phyloP scores from a whole-genome alignment of 2,888 invertebrate genomes.

The Heliconius sara region DNA sequence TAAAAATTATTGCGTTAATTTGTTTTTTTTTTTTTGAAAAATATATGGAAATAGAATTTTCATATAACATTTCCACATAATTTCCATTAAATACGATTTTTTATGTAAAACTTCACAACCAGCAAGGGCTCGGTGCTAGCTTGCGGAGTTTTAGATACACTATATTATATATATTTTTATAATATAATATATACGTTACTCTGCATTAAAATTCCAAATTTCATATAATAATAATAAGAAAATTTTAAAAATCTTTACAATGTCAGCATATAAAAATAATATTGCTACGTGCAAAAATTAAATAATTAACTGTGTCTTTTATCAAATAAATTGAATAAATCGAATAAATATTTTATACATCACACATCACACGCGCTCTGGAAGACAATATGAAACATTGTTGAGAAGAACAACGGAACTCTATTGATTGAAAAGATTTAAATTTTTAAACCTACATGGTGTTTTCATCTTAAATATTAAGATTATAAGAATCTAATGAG shows the following conservation, averaged over 20 bases:
- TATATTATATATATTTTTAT: not conserved
- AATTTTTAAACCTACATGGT: constrained; percentile 44
- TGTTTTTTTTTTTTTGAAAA: constrained; percentile 42
- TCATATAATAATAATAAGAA: constrained; percentile 18
- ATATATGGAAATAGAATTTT: constrained; percentile 35
- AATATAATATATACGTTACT: constrained; percentile 60
- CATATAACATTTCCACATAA: constrained; percentile 33
- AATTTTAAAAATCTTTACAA: constrained; percentile 22
- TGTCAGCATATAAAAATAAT: constrained; percentile 34
- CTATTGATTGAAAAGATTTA: constrained; percentile 19
- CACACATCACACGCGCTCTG: constrained; percentile 72
- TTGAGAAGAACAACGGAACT: constrained; percentile 13
- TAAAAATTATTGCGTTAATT: constrained; percentile 59
- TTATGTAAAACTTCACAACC: constrained; percentile 66
- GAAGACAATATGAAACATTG: constrained; percentile 70
- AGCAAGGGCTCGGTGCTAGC: constrained; percentile 74
- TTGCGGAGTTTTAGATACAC: constrained; percentile 66
- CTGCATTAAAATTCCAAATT: constrained; percentile 59
- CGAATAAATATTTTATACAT: constrained; percentile 40
- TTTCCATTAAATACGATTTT: constrained; percentile 42
- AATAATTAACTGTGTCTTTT: constrained; percentile 39
- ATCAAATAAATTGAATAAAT: constrained; percentile 37
- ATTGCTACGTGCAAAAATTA: constrained; percentile 33
- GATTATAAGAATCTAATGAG: constrained; percentile 51
- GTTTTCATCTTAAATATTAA: constrained; percentile 44